Conservation (phyloP, 2,888 invertebrate species). For the Graphium colonna region DNA sequence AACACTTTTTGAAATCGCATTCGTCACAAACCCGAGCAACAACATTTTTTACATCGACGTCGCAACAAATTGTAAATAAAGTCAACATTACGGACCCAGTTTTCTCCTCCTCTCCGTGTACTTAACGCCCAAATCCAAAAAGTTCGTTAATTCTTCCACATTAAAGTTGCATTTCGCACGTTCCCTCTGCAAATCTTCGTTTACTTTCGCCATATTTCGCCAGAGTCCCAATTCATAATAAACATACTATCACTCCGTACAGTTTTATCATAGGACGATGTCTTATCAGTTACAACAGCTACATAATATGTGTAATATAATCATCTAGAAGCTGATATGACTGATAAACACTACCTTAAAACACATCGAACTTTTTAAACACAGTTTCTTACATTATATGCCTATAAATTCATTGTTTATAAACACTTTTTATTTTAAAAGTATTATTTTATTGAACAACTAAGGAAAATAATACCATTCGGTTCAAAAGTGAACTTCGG, state of each 20-base stretch:
- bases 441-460: too few relatives aligned
- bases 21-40: too few relatives aligned
- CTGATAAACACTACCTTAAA: background rate
- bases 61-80: too few relatives aligned
- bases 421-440: too few relatives aligned
- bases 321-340: background rate
- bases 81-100: constrained; percentile 50
- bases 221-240: background rate
- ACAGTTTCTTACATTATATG: too few relatives aligned
- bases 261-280: background rate
- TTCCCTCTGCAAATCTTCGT: constrained; percentile 85
- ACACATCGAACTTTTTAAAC: background rate
- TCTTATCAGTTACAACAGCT: background rate
- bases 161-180: constrained; percentile 85
- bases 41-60: too few relatives aligned
- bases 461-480: too few relatives aligned
- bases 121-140: constrained; percentile 85
- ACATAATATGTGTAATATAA: background rate
- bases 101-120: constrained; percentile 82
- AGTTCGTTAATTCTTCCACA: constrained; percentile 85
- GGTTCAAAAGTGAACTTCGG: too few relatives aligned
- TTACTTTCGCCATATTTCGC: constrained; percentile 55
- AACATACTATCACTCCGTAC: background rate
- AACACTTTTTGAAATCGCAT: too few relatives aligned
- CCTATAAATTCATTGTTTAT: too few relatives aligned